Conservation (phyloP, 2,888 invertebrate species). For the Frankliniella fusca region DNA sequence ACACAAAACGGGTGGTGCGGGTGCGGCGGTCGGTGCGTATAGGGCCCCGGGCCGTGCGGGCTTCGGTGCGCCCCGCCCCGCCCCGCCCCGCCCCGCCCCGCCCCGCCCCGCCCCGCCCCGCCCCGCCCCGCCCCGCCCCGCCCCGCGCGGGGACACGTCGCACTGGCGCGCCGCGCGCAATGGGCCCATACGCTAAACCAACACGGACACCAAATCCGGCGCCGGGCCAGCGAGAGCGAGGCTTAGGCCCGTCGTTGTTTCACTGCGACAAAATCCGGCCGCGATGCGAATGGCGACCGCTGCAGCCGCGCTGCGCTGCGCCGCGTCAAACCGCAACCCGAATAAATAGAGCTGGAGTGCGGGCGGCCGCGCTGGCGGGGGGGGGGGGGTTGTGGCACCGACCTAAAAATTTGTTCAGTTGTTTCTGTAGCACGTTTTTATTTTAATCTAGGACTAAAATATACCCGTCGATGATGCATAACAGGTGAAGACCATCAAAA, state of each 20-base stretch:
- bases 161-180: not conserved
- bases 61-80: not conserved
- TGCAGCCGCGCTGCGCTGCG: too few species aligned
- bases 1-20: constrained; percentile 9
- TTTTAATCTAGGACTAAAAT: too few species aligned
- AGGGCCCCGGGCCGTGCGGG: not conserved
- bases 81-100: not conserved
- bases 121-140: not conserved
- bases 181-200: constrained; percentile 25
- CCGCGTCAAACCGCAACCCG: too few species aligned
- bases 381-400: too few species aligned
- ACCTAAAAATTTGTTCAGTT: too few species aligned
- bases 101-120: not conserved
- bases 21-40: not conserved
- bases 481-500: too few species aligned
- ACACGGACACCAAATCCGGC: constrained; percentile 17
- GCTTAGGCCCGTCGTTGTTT: not conserved
- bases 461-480: too few species aligned
- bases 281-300: too few species aligned
- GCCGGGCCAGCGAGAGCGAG: not conserved
- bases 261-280: constrained; percentile 11
- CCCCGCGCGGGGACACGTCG: constrained; percentile 14
- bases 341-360: too few species aligned
- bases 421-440: too few species aligned
- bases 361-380: too few species aligned